Conservation (phyloP, 2,113 vertebrate genomes). For the Tychaedon coryphoeus region DNA sequence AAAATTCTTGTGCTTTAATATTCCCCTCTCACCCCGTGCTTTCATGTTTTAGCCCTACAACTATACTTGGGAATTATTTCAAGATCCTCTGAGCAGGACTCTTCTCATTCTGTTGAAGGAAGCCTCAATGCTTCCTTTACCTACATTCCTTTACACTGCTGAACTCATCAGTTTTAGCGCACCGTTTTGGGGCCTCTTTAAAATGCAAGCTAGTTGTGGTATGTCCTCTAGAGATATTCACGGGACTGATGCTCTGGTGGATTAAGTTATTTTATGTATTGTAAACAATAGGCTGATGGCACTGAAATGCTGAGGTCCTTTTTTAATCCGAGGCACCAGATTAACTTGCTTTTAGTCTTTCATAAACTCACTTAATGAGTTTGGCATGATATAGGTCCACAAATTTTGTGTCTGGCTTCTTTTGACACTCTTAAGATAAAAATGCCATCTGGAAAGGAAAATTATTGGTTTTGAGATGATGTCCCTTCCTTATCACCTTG, state of each 20-base stretch:
- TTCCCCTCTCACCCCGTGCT: rapidly evolving
- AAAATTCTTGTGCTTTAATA: background rate
- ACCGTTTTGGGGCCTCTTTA: background rate
- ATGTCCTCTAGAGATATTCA: background rate
- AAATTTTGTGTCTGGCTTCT: conserved; percentile 62
- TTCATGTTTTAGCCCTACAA: background rate
- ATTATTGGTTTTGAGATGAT: conserved; percentile 47
- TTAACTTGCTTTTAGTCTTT: conserved; percentile 50
- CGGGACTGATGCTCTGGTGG: background rate
- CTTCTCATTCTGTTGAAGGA: background rate
- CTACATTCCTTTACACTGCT: background rate
- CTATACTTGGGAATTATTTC: background rate
- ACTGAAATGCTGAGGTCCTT: conserved; percentile 25
- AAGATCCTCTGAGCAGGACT: background rate
- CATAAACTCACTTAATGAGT: conserved; percentile 63
- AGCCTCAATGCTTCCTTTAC: background rate
- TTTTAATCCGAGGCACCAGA: conserved; percentile 54
- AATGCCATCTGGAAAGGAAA: conserved; percentile 44
- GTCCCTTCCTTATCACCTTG: conserved; percentile 60
- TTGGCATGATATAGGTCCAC: conserved; percentile 17
- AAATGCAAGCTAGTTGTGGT: background rate
- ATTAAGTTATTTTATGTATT: conserved; percentile 23
- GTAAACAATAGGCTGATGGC: conserved; percentile 27
- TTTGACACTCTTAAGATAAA: conserved; percentile 70
- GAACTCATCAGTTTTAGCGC: background rate